Percentiles rank a stretch among this genome's conserved stretches.
Evolutionary conservation across 1,140 invertebrate species (phyloP).

Genomic region (Oscheius sp.): DNA sequence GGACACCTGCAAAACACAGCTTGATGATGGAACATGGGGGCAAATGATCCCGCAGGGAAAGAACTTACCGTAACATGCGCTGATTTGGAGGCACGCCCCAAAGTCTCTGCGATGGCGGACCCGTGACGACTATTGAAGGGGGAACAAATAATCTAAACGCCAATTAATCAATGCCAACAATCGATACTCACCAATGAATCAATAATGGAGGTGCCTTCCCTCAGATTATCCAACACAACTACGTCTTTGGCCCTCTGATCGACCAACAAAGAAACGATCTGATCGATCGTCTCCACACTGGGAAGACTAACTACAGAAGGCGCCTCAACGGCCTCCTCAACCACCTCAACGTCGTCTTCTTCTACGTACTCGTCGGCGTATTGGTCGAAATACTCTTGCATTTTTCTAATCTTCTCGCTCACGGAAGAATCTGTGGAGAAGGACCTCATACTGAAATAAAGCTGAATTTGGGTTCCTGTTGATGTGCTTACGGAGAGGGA

Average conservation of each 20-base stretch:
- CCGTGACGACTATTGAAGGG: slow-evolving; percentile 9
- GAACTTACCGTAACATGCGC: too few species aligned
- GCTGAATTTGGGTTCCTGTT: not conserved
- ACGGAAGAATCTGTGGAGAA: slow-evolving; percentile 24
- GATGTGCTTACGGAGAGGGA: not conserved
- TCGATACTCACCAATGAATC: not conserved
- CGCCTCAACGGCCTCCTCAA: too few species aligned
- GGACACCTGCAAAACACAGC: not conserved
- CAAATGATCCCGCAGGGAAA: not conserved
- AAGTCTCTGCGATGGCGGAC: not conserved
- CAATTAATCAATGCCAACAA: not conserved
- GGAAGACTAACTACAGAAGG: slow-evolving; percentile 13
- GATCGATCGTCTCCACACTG: not conserved
- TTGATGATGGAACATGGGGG: not conserved
- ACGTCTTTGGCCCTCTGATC: not conserved
- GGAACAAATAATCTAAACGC: slow-evolving; percentile 3
- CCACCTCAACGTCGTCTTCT: slow-evolving; percentile 6
- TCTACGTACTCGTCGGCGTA: slow-evolving; percentile 33
- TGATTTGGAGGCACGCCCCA: not conserved
- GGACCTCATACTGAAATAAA: not conserved
- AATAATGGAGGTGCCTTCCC: not conserved
- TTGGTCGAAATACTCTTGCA: slow-evolving; percentile 34
- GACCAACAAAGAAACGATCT: not conserved
- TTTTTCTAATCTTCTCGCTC: slow-evolving; percentile 24
- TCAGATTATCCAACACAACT: not conserved